These are phyloP conservation scores for Apocrypta bakeri DNA, from an alignment of 1,140 invertebrate species.

Conservation along the genomic window DNA sequence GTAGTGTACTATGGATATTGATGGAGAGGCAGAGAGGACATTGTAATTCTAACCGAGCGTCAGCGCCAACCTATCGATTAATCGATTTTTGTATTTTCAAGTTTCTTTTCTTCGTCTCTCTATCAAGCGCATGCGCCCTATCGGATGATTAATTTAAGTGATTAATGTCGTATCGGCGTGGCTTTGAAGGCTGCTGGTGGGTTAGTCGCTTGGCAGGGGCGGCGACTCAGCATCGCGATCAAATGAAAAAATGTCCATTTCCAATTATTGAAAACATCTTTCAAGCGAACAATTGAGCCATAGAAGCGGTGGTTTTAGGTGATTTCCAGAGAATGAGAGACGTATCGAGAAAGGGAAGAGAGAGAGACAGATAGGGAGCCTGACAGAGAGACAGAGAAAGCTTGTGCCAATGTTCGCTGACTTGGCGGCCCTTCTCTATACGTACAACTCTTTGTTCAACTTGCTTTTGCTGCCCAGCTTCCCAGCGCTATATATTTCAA, in stretches of 20 bases:
- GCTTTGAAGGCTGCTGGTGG: neutral
- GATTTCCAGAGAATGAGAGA: neutral
- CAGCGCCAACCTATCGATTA: too few species aligned
- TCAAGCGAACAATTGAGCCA: neutral
- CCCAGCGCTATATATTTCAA: conserved; percentile 1
- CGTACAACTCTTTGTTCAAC: neutral
- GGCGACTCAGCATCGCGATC: neutral
- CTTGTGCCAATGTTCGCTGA: neutral
- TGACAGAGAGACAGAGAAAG: neutral
- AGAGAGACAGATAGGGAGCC: neutral
- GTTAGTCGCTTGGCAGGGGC: neutral
- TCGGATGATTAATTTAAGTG: too few species aligned
- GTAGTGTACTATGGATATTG: too few species aligned
- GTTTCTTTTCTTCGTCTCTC: too few species aligned
- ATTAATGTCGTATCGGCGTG: too few species aligned
- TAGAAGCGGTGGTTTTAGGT: neutral
- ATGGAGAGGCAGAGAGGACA: too few species aligned
- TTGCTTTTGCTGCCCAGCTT: neutral
- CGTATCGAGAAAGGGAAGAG: neutral
- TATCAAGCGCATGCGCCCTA: too few species aligned
- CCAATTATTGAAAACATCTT: neutral
- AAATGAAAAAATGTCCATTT: neutral
- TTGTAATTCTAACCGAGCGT: too few species aligned
- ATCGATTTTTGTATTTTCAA: too few species aligned
- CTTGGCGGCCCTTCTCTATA: neutral